Base-by-base conservation (phyloP, 1,140 invertebrate species). In the Drosophila auraria region DNA sequence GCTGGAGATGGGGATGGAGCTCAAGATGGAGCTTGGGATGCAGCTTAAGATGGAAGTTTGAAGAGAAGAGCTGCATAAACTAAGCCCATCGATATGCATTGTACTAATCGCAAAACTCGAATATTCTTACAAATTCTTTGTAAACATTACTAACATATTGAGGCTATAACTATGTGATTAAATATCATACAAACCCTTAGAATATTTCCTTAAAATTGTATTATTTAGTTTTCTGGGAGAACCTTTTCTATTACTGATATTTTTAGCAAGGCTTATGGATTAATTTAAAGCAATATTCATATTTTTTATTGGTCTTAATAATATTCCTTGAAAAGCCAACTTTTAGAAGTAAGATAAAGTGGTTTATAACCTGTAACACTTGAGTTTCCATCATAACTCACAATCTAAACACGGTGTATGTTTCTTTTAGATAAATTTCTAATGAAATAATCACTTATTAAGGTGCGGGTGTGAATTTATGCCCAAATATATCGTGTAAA, bases 351-450 rank as follows among this genome's bases (percentile, higher is more conserved):
- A 0, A 20, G 0, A 33, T 5, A 53, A 9, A 53, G n/a, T 30
- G 0, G 0, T 9, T 0, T 14, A 12, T 30, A 17, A 36, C 3
- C 9, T 11, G 9, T 11, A 3, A 6, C 1, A 1, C 0, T 14
- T 5, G 8, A 36, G 8, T 3, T 56, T 2, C 3, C 12, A 38
- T 14, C 38, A 23, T 23, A 23, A 14, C 7, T 15, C 7, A 38
- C 23, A 15, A 5, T 9, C 1, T 5, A 2, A 20, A 20, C 20
- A 20, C 20, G 2, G 0, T n/a, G 0, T 56, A 1, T 11, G 6
- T 17, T 15, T 23, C 23, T 15, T 23, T 38, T 11, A n/a, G 0
- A 56, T 40, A 0, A n/a, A 56, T 38, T 5, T 15, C 7, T 1
- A 9, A 15, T 4, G 0, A 15, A 20, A 54, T 54, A 1, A 54